These are phyloP conservation scores for Semnopithecus entellus DNA, from an alignment of 2,113 vertebrate species.

Conservation along the genomic window DNA sequence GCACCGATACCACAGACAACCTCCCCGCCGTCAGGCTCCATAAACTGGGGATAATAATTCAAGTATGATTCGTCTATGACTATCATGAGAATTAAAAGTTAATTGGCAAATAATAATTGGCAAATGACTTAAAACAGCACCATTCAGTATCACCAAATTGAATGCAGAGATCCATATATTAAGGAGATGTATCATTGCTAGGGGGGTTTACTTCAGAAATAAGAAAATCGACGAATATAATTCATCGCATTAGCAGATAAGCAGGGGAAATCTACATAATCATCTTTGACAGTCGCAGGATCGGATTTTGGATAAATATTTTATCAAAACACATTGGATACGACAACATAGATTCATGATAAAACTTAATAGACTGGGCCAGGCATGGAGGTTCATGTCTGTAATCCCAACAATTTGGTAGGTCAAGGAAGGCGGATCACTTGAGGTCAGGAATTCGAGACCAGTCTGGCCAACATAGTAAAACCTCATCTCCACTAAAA, in stretches of 20 bases:
- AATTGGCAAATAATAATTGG: too few relatives aligned
- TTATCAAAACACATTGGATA: not conserved
- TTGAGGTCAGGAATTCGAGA: too few relatives aligned
- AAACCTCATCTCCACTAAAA: too few relatives aligned
- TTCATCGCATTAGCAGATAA: not conserved
- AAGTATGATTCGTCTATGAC: not conserved
- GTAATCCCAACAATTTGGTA: too few relatives aligned
- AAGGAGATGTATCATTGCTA: not conserved
- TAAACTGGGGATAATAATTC: rapidly evolving
- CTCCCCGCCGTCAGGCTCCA: not conserved
- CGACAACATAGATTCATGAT: not conserved
- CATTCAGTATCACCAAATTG: not conserved
- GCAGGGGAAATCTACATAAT: rapidly evolving
- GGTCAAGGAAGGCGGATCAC: too few relatives aligned
- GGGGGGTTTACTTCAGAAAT: not conserved
- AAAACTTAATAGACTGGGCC: too few relatives aligned
- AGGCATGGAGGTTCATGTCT: too few relatives aligned
- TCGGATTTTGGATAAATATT: not conserved
- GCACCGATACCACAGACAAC: not conserved
- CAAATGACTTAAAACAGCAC: not conserved
- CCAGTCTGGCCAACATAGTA: too few relatives aligned
- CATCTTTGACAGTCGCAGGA: rapidly evolving
- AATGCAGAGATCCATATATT: rapidly evolving
- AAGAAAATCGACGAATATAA: rapidly evolving
- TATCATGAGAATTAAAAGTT: not conserved